Evolutionary conservation across 2,797 vertebrate genomes (phyloP), one percentile per base, ranked within the genome.

Genomic region (Eulemur mongoz): DNA sequence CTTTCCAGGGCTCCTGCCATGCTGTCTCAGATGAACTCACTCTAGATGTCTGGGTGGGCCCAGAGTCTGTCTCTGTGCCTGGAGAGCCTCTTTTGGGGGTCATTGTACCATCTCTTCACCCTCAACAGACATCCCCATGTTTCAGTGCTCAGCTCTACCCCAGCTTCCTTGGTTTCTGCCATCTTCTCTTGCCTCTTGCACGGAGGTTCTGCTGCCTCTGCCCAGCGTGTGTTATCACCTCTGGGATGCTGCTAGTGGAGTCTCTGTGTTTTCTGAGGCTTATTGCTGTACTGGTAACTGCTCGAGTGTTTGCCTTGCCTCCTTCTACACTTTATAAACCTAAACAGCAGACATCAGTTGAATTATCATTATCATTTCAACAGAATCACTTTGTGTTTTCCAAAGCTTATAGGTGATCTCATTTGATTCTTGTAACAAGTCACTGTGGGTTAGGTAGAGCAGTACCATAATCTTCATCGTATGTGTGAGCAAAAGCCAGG

Each of bases 281-380:
- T 45, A 15, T n/a, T 59, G 3, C 35, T 38, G 3, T 25, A n/a
- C 43, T 59, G 30, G 45, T 5, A 59, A 57, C 32, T 70, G 25
- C 30, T 85, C 45, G 2, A 40, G 23, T 8, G 1, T 67, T 72
- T 54, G 30, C 11, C 59, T 61, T n/a, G 27, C 40, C 38, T 81
- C 4, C 1, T 40, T n/a, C 40, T 63, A 7, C 20, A 22, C 1
- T 84, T 73, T 50, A n/a, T 59, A 84, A 78, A 65, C 27, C 43
- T 32, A 20, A 90, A 52, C 5, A 73, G 25, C 54, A 75, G 63
- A 91, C 3, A 9, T 23, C 48, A 82, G 4, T 45, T 78, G 40
- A 86, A 50, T 95, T n/a, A 75, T 25, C 69, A 72, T 9, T 48
- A 93, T 32, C 43, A 63, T 69, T 65, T 84, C 70, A 76, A 38